A percentile compares a stretch with the other conserved stretches of the same genome.
These are phyloP conservation scores for Merops nubicus DNA, from an alignment of 2,113 vertebrate species.

Conservation along the genomic window DNA sequence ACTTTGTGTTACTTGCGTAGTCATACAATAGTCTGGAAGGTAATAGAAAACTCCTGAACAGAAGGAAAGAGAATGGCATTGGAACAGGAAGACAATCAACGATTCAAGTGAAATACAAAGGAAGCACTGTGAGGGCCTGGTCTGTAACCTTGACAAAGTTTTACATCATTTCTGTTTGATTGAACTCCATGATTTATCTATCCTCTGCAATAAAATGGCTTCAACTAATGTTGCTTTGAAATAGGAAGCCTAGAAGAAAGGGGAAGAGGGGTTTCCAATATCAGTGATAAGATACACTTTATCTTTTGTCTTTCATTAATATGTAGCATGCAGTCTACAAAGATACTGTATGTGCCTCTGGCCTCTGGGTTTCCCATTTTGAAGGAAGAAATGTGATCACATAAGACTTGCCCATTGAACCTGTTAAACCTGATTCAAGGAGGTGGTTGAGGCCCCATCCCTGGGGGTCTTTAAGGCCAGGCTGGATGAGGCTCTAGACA, in stretches of 20 bases:
- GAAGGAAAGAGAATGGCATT: constrained; percentile 72
- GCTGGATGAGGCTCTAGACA: no score
- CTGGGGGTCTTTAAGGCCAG: no score
- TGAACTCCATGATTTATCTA: constrained; percentile 34
- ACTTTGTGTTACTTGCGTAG: constrained; percentile 30
- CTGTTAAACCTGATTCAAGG: background rate
- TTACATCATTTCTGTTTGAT: constrained; percentile 13
- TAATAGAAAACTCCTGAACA: constrained; percentile 76
- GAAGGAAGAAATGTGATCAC: background rate
- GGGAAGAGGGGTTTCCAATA: background rate
- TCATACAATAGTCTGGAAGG: constrained; percentile 74
- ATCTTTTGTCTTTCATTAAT: constrained; percentile 12
- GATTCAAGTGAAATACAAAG: constrained; percentile 68
- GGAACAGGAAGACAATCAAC: constrained; percentile 66
- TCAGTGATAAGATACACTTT: background rate
- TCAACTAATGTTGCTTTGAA: constrained; percentile 7
- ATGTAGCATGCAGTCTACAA: background rate
- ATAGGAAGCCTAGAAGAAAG: background rate
- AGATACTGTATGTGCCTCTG: background rate
- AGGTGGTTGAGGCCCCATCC: no score
- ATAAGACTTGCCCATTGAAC: background rate
- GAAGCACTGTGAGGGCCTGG: constrained; percentile 52
- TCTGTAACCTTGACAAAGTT: constrained; percentile 38
- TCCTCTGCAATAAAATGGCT: background rate
- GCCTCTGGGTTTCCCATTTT: background rate